phyloP scores from a whole-genome alignment of 1,140 invertebrate species.

The Bombus impatiens region DNA sequence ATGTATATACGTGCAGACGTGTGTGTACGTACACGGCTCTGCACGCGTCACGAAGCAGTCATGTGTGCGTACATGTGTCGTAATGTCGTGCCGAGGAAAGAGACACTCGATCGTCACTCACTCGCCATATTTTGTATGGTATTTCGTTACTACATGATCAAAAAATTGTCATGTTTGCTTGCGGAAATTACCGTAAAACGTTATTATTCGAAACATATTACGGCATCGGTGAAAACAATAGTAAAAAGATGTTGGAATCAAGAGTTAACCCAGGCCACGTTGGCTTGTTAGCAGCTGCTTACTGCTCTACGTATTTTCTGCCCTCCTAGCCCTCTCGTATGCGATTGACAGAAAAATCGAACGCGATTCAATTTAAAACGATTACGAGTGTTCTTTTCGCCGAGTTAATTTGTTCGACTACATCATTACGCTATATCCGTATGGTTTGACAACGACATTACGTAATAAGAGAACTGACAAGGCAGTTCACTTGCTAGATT shows the following conservation, averaged over 20 bases:
- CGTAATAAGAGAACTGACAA: slow-evolving; percentile 51
- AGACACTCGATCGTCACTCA: slow-evolving; percentile 61
- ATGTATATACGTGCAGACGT: slow-evolving; percentile 18
- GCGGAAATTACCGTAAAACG: background rate
- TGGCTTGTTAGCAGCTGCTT: slow-evolving; percentile 58
- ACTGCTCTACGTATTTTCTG: slow-evolving; percentile 6
- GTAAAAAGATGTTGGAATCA: slow-evolving; percentile 30
- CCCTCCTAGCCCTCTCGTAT: background rate
- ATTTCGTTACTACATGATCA: slow-evolving; percentile 46
- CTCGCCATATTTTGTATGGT: slow-evolving; percentile 64
- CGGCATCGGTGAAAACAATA: background rate
- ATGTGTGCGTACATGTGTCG: slow-evolving; percentile 65
- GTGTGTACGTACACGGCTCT: slow-evolving; percentile 1
- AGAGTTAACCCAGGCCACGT: slow-evolving; percentile 39
- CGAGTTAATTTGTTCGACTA: slow-evolving; percentile 4
- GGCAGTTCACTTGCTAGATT: slow-evolving; percentile 22
- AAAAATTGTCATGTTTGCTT: background rate
- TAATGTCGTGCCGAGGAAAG: slow-evolving; percentile 69
- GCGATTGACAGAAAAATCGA: slow-evolving; percentile 13
- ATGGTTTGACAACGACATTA: slow-evolving; percentile 59
- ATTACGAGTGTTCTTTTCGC: slow-evolving; percentile 7
- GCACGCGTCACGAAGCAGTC: slow-evolving; percentile 40
- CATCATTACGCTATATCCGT: slow-evolving; percentile 35
- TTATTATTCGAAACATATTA: background rate
- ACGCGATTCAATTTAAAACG: slow-evolving; percentile 8